Base-by-base conservation (phyloP, 2,888 invertebrate species). In the Tryphoninae sp. region DNA sequence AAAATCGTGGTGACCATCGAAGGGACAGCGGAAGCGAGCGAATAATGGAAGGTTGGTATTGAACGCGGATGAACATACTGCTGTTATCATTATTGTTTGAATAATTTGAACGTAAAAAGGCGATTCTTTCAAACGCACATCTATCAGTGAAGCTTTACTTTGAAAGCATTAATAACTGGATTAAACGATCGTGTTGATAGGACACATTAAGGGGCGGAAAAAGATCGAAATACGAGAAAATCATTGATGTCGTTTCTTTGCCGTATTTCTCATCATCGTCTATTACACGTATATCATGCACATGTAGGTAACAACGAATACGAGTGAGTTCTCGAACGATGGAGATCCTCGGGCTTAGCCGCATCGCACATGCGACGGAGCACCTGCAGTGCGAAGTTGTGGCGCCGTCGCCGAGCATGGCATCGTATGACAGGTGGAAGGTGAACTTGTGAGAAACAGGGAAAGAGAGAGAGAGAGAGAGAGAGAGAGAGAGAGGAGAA, bases 341-440 rank as follows among this genome's bases (percentile, higher is more conserved):
- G 76, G 75, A 75, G 65, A 64, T 62, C 76, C 53, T 72, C 79
- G 79, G 40, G 42, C 53, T 59, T 65, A 62, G 49, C 59, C 68
- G 64, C 64, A 69, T 65, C 67, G 64, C 59, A 74, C 80, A 81
- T 64, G 74, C 78, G 83, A 78, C 82, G 78, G 65, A 86, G 87
- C 88, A 88, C 88, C 87, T 89, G 88, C 86, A 86, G 85, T 87
- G 23, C 49, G 26, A 13, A 86, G 86, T 84, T 33, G 33, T 33
- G 33, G 33, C 33, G 19, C 19, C 19, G 16, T 87, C 84, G 33
- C 64, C 61, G 68, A 86, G 88, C 85, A 86, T 85, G 83, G 87
- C 86, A 85, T 87, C 88, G 87, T 84, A 90, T 89, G 90, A 90
- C 91, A 91, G 90, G 90, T 90, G 90, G 89, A 90, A 90, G 87